Evolutionary conservation across 35 echinoderm and acorn worm genomes (phyloP).

Genomic region (Diadema setosum): DNA sequence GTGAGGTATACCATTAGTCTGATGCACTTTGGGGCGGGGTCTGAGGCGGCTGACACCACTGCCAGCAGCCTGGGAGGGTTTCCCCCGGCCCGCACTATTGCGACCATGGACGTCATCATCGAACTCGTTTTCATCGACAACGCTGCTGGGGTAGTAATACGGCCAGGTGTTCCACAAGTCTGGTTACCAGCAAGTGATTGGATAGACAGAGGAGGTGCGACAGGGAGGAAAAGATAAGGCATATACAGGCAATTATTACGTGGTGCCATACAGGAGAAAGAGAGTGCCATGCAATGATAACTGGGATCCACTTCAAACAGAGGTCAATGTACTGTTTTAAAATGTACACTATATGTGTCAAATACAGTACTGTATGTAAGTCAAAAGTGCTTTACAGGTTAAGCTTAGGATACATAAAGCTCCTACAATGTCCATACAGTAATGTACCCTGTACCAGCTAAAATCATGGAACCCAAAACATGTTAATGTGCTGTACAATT

Average conservation of each 20-base stretch:
- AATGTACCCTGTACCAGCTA: too few species aligned
- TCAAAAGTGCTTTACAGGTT: too few species aligned
- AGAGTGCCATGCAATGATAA: not conserved
- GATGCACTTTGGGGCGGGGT: not conserved
- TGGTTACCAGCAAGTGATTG: not conserved
- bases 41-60: not conserved
- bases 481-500: too few species aligned
- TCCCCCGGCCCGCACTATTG: not conserved
- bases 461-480: too few species aligned
- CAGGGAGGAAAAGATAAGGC: not conserved
- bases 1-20: not conserved
- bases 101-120: not conserved
- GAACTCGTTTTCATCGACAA: not conserved
- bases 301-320: too few species aligned
- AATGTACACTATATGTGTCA: too few species aligned
- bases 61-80: not conserved
- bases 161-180: slow-evolving; percentile 16
- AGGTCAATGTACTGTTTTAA: too few species aligned
- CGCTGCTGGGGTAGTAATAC: not conserved
- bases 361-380: too few species aligned
- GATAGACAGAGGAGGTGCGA: not conserved
- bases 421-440: too few species aligned
- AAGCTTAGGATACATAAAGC: too few species aligned
- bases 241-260: not conserved
- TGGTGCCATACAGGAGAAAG: not conserved